Evolutionary conservation across 2,113 vertebrate genomes (phyloP), one percentile per base, ranked within the genome.

Genomic region (Ptilorrhoa leucosticta): DNA sequence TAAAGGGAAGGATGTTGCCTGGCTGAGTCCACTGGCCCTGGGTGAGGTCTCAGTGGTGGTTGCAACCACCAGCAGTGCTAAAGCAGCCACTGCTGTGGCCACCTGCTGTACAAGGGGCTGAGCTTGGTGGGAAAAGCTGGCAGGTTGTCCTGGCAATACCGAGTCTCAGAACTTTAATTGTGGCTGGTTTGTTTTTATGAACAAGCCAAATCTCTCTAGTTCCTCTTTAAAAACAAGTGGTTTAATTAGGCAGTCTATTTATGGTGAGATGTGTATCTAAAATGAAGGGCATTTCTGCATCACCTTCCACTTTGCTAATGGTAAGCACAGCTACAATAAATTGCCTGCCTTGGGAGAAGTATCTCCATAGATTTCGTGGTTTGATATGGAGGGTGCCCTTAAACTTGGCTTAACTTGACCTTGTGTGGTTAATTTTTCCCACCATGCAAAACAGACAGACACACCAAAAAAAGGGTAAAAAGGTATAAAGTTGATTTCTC

Each of bases 221-320:
- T 89, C 35, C 53, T 26, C 72, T 94, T 96, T 81, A 81, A 87
- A 90, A 94, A 54, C 53, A 80, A 94, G 69, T 35, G 35, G 35
- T 92, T 93, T 81, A 92, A 76, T 81, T 66, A 89, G 66, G 84
- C 45, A 87, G 53, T 60, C 50, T 91, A 7, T 82, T 94, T 83
- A 72, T 72, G 61, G 86, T 44, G 70, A 96, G 92, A 92, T 88
- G 65, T 31, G 13, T 95, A 80, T 91, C 87, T 94, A 51, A 87
- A 80, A 48, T 24, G 64, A 89, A 89, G 86, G 79, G 61, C 60
- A 81, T 92, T 88, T 96, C 86, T 94, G 57, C 53, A 85, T 63
- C 80, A 35, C 87, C 65, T 94, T 93, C 64, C 33, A 44, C 37
- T 82, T 57, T 21, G 13, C 42, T 95, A 86, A 63, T 63, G 65